Percentiles rank a stretch among this genome's conserved stretches.
Evolutionary conservation across 2,888 invertebrate genomes (phyloP).

Genomic region (Clostera curtula): DNA sequence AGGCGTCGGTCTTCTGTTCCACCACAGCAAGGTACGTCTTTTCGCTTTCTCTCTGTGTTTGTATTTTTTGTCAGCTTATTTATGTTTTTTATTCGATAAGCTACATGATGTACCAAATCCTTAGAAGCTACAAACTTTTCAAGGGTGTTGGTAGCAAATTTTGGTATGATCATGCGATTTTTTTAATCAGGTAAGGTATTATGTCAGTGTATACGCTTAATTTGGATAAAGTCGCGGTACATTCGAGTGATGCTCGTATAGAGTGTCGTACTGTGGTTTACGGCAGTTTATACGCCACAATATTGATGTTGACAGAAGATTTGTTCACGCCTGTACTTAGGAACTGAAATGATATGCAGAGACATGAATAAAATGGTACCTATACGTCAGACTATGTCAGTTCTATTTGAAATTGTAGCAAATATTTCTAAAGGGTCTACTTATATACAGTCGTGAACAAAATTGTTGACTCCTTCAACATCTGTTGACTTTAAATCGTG

Average conservation of each 20-base stretch:
- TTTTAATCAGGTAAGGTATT: constrained; percentile 54
- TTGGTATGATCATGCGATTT: constrained; percentile 39
- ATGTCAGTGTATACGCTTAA: constrained; percentile 63
- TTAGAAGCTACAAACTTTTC: constrained; percentile 8
- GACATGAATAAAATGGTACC: no score
- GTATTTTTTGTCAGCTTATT: constrained; percentile 63
- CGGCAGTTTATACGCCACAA: constrained; percentile 32
- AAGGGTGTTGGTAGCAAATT: constrained; percentile 22
- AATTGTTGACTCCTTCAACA: no score
- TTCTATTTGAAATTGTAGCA: no score
- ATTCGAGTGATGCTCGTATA: constrained; percentile 29
- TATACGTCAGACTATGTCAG: no score
- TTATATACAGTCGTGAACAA: no score
- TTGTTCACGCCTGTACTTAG: no score
- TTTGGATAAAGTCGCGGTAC: constrained; percentile 44
- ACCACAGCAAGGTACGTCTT: constrained; percentile 96
- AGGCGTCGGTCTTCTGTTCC: constrained; percentile 98
- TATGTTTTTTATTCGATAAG: constrained; percentile 35
- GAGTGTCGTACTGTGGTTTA: constrained; percentile 34
- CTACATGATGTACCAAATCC: constrained; percentile 50
- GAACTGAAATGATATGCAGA: no score
- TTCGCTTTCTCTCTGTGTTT: constrained; percentile 28
- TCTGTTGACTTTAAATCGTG: no score
- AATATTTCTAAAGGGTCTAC: no score
- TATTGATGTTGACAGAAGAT: no score